Evolutionary conservation across 2,888 invertebrate genomes (phyloP).

Genomic region (Drosophila pegasa): DNA sequence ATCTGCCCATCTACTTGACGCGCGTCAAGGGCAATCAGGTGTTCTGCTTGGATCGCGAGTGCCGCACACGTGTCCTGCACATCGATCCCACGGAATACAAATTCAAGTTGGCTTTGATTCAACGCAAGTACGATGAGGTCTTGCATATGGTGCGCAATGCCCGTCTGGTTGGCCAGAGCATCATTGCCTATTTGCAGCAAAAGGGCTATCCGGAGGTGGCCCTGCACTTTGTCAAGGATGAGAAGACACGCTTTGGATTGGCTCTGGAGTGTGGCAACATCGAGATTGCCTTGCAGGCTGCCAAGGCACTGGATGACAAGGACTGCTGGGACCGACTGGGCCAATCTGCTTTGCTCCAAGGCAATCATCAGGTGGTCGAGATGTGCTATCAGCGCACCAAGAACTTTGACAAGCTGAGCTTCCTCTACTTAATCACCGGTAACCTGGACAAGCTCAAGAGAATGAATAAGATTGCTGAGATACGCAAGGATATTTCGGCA

Average conservation of each 20-base stretch:
- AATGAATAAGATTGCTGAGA: constrained; percentile 99
- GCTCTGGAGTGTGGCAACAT: constrained; percentile 99
- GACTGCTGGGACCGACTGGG: constrained; percentile 98
- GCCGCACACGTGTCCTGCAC: constrained; percentile 93
- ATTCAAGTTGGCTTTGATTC: constrained; percentile 98
- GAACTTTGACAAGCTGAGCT: constrained; percentile 99
- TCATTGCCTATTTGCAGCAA: constrained; percentile 99
- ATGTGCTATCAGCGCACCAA: constrained; percentile 99
- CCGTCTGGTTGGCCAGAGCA: constrained; percentile 98
- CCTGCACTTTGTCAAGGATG: constrained; percentile 99
- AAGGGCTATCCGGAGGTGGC: constrained; percentile 99
- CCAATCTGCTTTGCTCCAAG: constrained; percentile 96
- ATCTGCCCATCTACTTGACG: constrained; percentile 98
- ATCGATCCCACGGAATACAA: constrained; percentile 99
- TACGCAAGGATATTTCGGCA: constrained; percentile 97
- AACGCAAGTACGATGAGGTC: constrained; percentile 97
- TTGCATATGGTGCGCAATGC: constrained; percentile 97
- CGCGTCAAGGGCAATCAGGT: constrained; percentile 95
- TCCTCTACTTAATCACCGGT: constrained; percentile 98
- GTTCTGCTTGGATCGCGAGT: constrained; percentile 97
- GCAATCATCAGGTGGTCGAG: constrained; percentile 98
- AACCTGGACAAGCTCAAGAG: constrained; percentile 98
- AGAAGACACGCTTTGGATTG: constrained; percentile 97
- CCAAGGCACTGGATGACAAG: constrained; percentile 96
- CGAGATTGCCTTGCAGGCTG: constrained; percentile 98